These are phyloP conservation scores for Cabera pusaria DNA, from an alignment of 2,888 invertebrate genomes.

Conservation along the genomic window DNA sequence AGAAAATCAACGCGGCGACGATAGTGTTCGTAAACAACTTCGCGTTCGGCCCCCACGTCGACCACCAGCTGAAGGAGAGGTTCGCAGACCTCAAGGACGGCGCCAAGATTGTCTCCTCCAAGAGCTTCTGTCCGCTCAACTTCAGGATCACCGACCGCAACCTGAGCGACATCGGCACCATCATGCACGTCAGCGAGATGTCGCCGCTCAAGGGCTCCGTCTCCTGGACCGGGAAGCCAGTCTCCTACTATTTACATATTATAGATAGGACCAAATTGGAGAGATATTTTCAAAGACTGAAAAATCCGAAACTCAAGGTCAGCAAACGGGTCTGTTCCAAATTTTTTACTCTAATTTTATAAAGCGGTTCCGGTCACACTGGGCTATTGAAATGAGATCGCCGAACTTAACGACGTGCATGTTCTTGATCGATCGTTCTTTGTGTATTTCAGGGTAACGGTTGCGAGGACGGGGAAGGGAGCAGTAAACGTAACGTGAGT, in stretches of 20 bases:
- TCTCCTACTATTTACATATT: conserved; percentile 98
- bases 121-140: conserved; percentile 99
- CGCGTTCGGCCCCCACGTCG: conserved; percentile 98
- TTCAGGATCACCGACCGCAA: conserved; percentile 99
- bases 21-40: conserved; percentile 99
- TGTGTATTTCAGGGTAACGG: conserved; percentile 53
- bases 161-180: conserved; percentile 98
- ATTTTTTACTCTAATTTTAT: conserved; percentile 32
- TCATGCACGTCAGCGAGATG: conserved; percentile 99
- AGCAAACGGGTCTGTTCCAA: conserved; percentile 83
- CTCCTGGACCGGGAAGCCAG: conserved; percentile 99
- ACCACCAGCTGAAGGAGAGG: conserved; percentile 97
- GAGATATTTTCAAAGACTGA: conserved; percentile 97
- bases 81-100: conserved; percentile 98
- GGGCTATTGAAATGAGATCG: conserved; percentile 15
- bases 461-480: conserved; percentile 65
- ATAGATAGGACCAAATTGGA: conserved; percentile 99
- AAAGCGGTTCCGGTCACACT: conserved; percentile 8
- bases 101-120: conserved; percentile 98
- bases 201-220: conserved; percentile 97
- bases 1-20: conserved; percentile 96
- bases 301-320: conserved; percentile 92
- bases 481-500: conserved; percentile 67
- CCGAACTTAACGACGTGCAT: no score
- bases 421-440: no score